Base-by-base conservation (phyloP, 2,888 invertebrate genomes). In the Labia minor region DNA sequence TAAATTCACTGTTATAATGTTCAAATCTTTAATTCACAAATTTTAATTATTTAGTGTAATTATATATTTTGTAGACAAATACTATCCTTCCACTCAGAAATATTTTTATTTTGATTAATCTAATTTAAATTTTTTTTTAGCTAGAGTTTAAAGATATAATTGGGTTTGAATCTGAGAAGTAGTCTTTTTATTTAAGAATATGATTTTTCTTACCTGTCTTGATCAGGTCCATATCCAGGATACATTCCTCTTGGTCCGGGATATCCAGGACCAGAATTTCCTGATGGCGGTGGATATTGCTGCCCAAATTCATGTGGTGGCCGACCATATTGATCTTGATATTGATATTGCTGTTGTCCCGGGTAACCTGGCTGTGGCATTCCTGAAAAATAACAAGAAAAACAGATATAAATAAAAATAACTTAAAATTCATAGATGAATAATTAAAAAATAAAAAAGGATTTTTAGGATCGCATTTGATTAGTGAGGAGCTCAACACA, bases 251-350 rank as follows among this genome's bases (percentile, higher is more conserved):
- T 72, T 4, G 73, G 73, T 21, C 74, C 74, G 67, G 72, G 73
- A n/a, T 67, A 69, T 1, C 70, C 70, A 1, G 67, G 66, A 19
- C 67, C 65, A 10, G 49, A 49, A 49, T 49, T 49, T 21, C 77
- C 77, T 61, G 76, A 73, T 64, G 77, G 75, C 37, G 78, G 76
- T 61, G 80, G 78, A 70, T 81, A 81, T 67, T 80, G 79, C 72
- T 80, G 80, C 72, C 76, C 78, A 70, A 79, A 80, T 69, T 79
- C 79, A 68, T 79, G 79, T 33, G 77, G 78, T 11, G 78, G 77
- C 67, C 74, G 76, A 66, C 77, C 76, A 69, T 80, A 80, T 71
- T 80, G 79, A 70, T 80, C 78, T 71, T 78, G 78, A 19, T 78
- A 75, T 68, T 80, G 80, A 70, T 78, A 80, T 71, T 80, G 80